These are phyloP conservation scores for Colius striatus DNA, from an alignment of 2,113 vertebrate species.

Conservation along the genomic window DNA sequence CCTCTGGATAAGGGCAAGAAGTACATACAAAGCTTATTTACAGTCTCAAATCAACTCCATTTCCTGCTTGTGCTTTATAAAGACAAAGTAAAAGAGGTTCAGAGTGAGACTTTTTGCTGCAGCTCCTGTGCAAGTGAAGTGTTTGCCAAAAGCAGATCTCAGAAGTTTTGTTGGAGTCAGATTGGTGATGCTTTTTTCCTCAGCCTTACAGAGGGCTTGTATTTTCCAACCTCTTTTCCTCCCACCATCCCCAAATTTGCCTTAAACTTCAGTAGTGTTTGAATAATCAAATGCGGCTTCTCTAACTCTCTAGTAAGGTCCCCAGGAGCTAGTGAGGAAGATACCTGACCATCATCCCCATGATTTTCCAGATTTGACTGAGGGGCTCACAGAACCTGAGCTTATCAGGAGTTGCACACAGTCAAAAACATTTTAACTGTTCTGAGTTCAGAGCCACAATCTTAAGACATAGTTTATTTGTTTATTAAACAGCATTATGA, in stretches of 20 bases:
- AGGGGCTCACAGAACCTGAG: neutral
- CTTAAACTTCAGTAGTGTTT: neutral
- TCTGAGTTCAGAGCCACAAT: constrained; percentile 3
- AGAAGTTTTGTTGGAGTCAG: neutral
- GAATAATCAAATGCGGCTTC: neutral
- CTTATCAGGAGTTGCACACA: neutral
- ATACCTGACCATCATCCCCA: neutral
- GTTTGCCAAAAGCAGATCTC: neutral
- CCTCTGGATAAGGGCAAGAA: neutral
- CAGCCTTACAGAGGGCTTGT: neutral
- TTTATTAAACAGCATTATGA: constrained; percentile 58
- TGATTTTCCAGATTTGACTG: neutral
- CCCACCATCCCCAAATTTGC: neutral
- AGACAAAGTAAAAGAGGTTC: neutral
- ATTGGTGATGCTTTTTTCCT: neutral
- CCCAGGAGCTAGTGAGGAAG: neutral
- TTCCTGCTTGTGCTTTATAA: neutral
- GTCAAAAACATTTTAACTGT: constrained; percentile 32
- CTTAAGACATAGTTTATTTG: constrained; percentile 32
- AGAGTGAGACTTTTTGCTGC: neutral
- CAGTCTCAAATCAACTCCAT: neutral
- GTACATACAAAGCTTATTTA: neutral
- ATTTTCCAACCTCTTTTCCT: neutral
- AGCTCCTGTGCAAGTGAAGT: neutral
- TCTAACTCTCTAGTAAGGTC: neutral